A percentile compares a stretch with the other conserved stretches of the same genome.
These are phyloP conservation scores for Helicolenus hilgendorfi DNA, from an alignment of 2,797 vertebrate species.

Conservation along the genomic window DNA sequence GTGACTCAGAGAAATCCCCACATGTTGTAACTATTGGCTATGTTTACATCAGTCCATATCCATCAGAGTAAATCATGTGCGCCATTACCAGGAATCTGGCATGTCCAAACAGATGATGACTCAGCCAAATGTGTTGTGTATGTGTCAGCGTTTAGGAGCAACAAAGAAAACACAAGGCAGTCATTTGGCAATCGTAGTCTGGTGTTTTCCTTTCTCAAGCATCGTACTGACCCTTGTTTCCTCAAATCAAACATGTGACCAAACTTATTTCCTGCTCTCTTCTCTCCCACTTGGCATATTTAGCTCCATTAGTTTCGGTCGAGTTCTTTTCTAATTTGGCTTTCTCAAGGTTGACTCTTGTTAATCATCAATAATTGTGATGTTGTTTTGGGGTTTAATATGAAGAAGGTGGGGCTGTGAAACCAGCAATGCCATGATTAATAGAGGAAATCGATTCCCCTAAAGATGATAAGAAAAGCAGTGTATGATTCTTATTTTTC, in stretches of 20 bases:
- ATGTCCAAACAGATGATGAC: conserved; percentile 34
- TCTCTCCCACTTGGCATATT: not conserved
- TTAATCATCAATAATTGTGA: not conserved
- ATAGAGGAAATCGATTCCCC: not conserved
- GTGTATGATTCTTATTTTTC: not conserved
- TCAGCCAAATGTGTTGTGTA: not conserved
- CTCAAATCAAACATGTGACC: not conserved
- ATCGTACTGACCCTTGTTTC: not conserved
- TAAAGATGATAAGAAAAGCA: not conserved
- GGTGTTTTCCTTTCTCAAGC: conserved; percentile 34
- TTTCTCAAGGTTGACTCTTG: not conserved
- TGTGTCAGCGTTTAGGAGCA: conserved; percentile 36
- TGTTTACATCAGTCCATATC: conserved; percentile 55
- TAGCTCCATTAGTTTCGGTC: not conserved
- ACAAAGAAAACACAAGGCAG: not conserved
- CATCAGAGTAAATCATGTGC: not conserved
- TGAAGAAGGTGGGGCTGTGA: not conserved
- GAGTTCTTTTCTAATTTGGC: not conserved
- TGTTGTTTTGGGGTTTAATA: no score
- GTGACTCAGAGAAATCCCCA: conserved; percentile 24
- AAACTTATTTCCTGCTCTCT: not conserved
- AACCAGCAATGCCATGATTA: not conserved
- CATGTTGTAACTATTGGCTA: conserved; percentile 30
- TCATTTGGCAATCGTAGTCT: not conserved
- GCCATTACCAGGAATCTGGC: conserved; percentile 51